phyloP scores from a whole-genome alignment of 2,797 vertebrate species.

The Distichodus sexfasciatus region DNA sequence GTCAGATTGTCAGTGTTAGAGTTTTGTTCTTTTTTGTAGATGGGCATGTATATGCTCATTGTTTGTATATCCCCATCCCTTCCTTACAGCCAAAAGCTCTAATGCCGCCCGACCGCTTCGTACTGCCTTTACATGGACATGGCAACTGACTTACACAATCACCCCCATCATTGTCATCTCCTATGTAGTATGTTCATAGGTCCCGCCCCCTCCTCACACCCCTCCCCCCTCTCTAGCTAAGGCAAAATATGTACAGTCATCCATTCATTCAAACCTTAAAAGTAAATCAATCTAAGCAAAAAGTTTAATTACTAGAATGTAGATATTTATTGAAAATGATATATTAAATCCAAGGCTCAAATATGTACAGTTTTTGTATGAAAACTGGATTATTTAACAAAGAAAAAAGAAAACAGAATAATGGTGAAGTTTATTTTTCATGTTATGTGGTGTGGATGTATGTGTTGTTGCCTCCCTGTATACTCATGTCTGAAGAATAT shows the following conservation, averaged over 20 bases:
- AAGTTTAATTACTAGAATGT: constrained; percentile 78
- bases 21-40: constrained; percentile 90
- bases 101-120: constrained; percentile 99
- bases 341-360: constrained; percentile 67
- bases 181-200: constrained; percentile 94
- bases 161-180: constrained; percentile 94
- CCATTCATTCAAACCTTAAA: constrained; percentile 84
- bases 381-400: constrained; percentile 62
- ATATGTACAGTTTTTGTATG: constrained; percentile 80
- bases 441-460: constrained; percentile 99
- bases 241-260: constrained; percentile 89
- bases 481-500: constrained; percentile 83
- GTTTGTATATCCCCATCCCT: constrained; percentile 99
- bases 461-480: constrained; percentile 99
- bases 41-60: constrained; percentile 98
- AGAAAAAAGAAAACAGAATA: constrained; percentile 72
- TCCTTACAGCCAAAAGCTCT: constrained; percentile 99
- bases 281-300: constrained; percentile 76
- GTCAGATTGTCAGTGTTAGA: constrained; percentile 89
- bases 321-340: constrained; percentile 76
- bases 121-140: constrained; percentile 99
- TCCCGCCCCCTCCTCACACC: constrained; percentile 68
- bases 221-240: constrained; percentile 81
- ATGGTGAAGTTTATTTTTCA: constrained; percentile 96
- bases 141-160: constrained; percentile 99